Evolutionary conservation across 2,113 vertebrate genomes (phyloP), one percentile per base, ranked within the genome.

Genomic region (Macrotis lagotis): DNA sequence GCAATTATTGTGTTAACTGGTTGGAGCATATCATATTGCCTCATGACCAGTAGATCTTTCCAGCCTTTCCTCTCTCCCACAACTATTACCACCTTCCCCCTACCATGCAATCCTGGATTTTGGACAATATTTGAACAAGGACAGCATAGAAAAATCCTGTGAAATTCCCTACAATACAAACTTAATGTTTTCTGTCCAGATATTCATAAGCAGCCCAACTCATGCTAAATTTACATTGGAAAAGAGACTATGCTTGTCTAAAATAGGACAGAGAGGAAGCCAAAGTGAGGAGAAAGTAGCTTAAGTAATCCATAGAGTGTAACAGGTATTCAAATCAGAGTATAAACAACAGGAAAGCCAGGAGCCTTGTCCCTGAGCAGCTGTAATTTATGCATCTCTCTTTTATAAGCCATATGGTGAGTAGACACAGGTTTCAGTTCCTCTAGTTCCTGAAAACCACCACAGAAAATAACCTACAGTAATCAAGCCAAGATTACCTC

Each of bases 311-410:
- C 52, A 74, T 7, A 48, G 52, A 44, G 55, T 25, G 51, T 2
- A 51, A 3, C 26, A 66, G 90, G 26, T 88, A 89, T 97, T 97
- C 97, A 95, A 96, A 92, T 59, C 93, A 93, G 92, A 93, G 49
- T 59, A 53, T 88, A 93, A 96, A 95, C 37, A 96, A 31, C 49
- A 94, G 12, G 0, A 83, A 37, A 49, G 26, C 52, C 16, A 24
- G 49, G 95, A 94, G 19, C 8, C 50, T 91, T 94, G 91, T 66
- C 93, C 88, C 47, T 0, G 11, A 94, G 89, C 97, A 97, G 97
- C 94, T 96, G n/a, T 94, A 91, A 95, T 92, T 95, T 94, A 96
- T 95, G 91, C 95, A 51, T 83, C 96, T 96, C 96, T 98, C 4
- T 90, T 96, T 95, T 92, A n/a, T 10, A 37, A 97, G 96, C 95